Evolutionary conservation across 2,888 invertebrate genomes (phyloP).

Genomic region (Petrolisthes manimaculis): DNA sequence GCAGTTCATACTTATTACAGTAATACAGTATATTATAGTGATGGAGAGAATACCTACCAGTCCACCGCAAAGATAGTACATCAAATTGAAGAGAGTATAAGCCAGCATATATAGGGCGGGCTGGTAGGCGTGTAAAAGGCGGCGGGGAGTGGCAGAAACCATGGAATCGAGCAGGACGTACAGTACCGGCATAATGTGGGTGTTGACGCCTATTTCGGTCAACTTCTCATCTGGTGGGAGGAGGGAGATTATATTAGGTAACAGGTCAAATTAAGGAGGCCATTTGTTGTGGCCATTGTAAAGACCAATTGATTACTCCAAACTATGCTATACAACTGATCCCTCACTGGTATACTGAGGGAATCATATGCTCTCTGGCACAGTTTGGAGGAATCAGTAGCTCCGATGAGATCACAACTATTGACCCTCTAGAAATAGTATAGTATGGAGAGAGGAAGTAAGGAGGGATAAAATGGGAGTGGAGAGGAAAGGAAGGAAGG

Average conservation of each 20-base stretch:
- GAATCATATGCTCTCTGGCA: too few relatives aligned
- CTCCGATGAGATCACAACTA: too few relatives aligned
- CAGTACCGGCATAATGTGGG: constrained; percentile 61
- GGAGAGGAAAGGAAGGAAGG: too few relatives aligned
- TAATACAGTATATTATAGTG: neutral
- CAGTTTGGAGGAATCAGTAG: too few relatives aligned
- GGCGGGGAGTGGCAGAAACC: constrained; percentile 59
- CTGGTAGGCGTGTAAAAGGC: constrained; percentile 59
- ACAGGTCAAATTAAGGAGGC: neutral
- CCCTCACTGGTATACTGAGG: too few relatives aligned
- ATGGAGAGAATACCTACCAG: constrained; percentile 22
- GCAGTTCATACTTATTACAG: neutral
- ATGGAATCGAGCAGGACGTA: constrained; percentile 59
- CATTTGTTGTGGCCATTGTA: too few relatives aligned
- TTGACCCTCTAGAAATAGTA: too few relatives aligned
- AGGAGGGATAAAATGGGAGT: too few relatives aligned
- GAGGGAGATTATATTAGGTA: neutral
- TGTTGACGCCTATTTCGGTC: constrained; percentile 59
- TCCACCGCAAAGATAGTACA: constrained; percentile 62
- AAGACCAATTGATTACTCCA: too few relatives aligned
- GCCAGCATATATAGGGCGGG: constrained; percentile 38
- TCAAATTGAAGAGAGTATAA: constrained; percentile 58
- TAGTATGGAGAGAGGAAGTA: too few relatives aligned
- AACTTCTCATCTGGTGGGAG: constrained; percentile 53
- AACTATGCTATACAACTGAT: too few relatives aligned